phyloP scores from a whole-genome alignment of 2,888 invertebrate species.

The Leucophenga maculata region DNA sequence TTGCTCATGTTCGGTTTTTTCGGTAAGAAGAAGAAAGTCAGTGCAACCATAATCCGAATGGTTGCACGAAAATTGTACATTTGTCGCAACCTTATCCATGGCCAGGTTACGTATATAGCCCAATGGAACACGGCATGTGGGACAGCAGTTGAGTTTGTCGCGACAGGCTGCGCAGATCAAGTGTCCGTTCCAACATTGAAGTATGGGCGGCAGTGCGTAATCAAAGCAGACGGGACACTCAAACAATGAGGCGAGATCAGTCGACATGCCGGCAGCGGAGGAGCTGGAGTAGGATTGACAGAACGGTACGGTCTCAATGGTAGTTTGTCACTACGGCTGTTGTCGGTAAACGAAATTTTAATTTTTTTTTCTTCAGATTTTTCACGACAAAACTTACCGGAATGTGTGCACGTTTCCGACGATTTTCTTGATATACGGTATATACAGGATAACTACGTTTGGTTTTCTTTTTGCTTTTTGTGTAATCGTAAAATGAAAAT shows the following conservation, averaged over 20 bases:
- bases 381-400: too few relatives aligned
- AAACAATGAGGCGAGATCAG: constrained; percentile 91
- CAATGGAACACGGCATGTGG: constrained; percentile 96
- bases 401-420: too few relatives aligned
- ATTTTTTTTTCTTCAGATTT: constrained; percentile 73
- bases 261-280: constrained; percentile 76
- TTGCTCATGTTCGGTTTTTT: constrained; percentile 99
- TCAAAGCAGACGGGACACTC: constrained; percentile 99
- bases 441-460: too few relatives aligned
- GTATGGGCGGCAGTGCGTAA: constrained; percentile 98
- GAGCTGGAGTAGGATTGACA: constrained; percentile 47
- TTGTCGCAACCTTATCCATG: constrained; percentile 99
- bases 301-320: too few relatives aligned
- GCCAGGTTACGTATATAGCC: constrained; percentile 98
- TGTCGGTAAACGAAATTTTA: constrained; percentile 71
- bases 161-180: constrained; percentile 98
- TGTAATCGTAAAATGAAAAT: too few relatives aligned
- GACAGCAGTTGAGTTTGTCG: constrained; percentile 96
- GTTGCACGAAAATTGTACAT: constrained; percentile 99
- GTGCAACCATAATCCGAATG: constrained; percentile 96
- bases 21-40: constrained; percentile 91
- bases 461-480: too few relatives aligned
- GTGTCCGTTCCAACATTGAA: constrained; percentile 99
- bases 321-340: constrained; percentile 53
- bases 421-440: too few relatives aligned